Base-by-base conservation (phyloP, 1,140 invertebrate species). In the Andrena cerasifolii region DNA sequence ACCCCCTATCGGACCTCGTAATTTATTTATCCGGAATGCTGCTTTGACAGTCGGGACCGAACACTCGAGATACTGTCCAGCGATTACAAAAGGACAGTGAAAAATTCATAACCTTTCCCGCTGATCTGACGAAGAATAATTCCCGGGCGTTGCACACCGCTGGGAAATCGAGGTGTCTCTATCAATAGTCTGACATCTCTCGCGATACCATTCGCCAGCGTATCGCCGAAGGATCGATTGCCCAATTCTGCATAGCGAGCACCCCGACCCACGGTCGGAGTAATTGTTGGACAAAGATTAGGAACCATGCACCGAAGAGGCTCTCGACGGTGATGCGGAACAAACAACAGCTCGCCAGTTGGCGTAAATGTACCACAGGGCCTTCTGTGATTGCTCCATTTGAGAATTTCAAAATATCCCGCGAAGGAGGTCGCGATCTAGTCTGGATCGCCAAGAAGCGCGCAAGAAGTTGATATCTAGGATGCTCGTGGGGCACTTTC, bases 401-500 rank as follows among this genome's bases (percentile, higher is more conserved):
- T 3, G 10, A 40, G 10, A 10, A 40, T 40, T 10, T 10, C 36
- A 40, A 40, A 10, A 3, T 53, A 5, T 18, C 21, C 40, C 47
- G 65, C 49, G 33, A 61, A 56, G 56, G 43, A 63, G 59, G 66
- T 68, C 59, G 36, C 65, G 18, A 40, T 7, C n/a, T 1, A 0
- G 56, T 10, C 0, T 6, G 33, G 6, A 18, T 18, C 7, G 12
- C 33, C 24, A 61, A n/a, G 45, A 53, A 28, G 33, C 43, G 26
- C 31, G 24, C 47, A 43, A 21, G 21, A n/a, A n/a, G n/a, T n/a
- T n/a, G 26, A 28, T 62, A 83, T 61, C 53, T 51, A 40, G 59
- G 77, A 82, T 78, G 61, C 45, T 82, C 62, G 47, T 51, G 40
- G 82, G 73, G 82, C 78, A 84, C 83, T 84, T 84, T 84, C 83